Conservation (phyloP, 2,888 invertebrate genomes). For the Caenorhabditis parvicauda region DNA sequence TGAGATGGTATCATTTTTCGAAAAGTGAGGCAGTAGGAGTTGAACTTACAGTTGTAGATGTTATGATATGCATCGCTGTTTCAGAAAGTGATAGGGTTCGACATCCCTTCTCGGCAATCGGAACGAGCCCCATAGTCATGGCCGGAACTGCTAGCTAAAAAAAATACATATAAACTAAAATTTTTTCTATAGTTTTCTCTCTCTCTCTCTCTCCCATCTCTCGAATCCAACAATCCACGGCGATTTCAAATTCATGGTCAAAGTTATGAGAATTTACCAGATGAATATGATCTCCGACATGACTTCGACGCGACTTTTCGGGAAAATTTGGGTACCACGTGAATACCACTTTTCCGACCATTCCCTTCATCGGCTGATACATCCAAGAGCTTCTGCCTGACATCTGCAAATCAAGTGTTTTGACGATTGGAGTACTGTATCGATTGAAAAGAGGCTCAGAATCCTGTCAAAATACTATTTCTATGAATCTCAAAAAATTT, state of each 20-base stretch:
- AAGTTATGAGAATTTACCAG: constrained; percentile 17
- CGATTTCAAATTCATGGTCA: not conserved
- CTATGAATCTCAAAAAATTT: too few relatives aligned
- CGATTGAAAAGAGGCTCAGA: too few relatives aligned
- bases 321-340: constrained; percentile 88
- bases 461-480: too few relatives aligned
- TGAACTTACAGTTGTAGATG: constrained; percentile 1
- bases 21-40: too few relatives aligned
- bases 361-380: constrained; percentile 26
- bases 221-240: not conserved
- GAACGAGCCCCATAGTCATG: constrained; percentile 33
- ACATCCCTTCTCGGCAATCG: constrained; percentile 34
- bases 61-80: not conserved
- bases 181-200: not conserved
- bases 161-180: not conserved
- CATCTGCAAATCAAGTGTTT: too few relatives aligned
- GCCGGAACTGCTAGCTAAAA: constrained; percentile 28
- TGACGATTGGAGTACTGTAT: too few relatives aligned
- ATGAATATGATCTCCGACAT: constrained; percentile 76
- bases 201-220: not conserved
- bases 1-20: too few relatives aligned
- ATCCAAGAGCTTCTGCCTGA: constrained; percentile 23
- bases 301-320: constrained; percentile 81
- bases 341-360: constrained; percentile 35
- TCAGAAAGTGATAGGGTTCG: constrained; percentile 10